Conservation (phyloP, 2,888 invertebrate genomes). For the Tolmerus cingulatus region DNA sequence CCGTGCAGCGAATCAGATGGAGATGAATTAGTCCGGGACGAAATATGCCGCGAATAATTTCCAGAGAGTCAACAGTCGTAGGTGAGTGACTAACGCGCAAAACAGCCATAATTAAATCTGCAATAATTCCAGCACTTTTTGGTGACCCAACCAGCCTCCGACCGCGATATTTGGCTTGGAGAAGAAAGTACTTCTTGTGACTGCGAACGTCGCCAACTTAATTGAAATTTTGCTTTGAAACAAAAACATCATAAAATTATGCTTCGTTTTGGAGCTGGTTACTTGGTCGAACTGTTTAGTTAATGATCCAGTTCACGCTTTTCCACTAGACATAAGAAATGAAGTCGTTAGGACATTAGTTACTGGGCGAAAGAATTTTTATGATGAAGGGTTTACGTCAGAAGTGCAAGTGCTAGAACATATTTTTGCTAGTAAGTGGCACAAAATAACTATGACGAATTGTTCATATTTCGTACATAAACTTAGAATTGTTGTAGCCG, state of each 20-base stretch:
- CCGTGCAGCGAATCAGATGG: background rate
- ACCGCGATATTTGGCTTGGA: background rate
- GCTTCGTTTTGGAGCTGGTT: background rate
- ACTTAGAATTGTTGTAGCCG: background rate
- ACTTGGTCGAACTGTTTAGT: background rate
- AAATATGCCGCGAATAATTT: background rate
- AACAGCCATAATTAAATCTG: background rate
- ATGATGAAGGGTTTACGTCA: background rate
- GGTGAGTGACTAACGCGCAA: background rate
- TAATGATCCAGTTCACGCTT: background rate
- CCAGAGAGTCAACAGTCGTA: background rate
- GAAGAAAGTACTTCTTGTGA: background rate
- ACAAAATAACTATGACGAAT: background rate
- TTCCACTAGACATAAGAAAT: background rate
- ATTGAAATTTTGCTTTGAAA: background rate
- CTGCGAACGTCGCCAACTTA: background rate
- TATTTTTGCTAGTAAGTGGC: background rate
- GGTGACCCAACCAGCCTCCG: background rate
- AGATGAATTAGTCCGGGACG: background rate
- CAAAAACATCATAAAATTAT: background rate
- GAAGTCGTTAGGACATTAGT: background rate
- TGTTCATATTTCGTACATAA: no score
- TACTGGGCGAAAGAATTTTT: background rate
- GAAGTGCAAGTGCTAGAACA: background rate
- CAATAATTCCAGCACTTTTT: background rate